A percentile compares a stretch with the other conserved stretches of the same genome.
Evolutionary conservation across 1,140 invertebrate species (phyloP).

Genomic region (Philopotamus ludificatus): DNA sequence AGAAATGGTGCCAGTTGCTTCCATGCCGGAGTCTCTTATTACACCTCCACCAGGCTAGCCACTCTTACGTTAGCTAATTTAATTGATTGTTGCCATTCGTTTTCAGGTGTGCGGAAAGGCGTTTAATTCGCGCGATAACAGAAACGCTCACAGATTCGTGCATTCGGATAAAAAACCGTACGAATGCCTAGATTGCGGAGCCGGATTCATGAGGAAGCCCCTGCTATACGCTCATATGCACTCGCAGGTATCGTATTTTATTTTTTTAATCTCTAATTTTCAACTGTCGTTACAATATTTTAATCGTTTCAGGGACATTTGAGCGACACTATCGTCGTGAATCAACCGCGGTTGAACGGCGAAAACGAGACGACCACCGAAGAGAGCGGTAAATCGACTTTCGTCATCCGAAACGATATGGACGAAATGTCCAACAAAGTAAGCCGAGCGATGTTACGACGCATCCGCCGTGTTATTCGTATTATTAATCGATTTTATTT

Average conservation of each 20-base stretch:
- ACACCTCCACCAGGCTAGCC: too few species aligned
- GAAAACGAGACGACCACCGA: conserved; percentile 53
- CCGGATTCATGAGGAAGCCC: conserved; percentile 82
- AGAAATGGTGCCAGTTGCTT: too few species aligned
- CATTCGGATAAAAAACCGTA: conserved; percentile 86
- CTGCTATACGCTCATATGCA: conserved; percentile 78
- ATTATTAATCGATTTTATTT: neutral
- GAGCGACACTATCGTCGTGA: conserved; percentile 76
- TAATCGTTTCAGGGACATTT: conserved; percentile 59
- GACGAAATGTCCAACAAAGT: conserved; percentile 1
- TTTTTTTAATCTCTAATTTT: neutral
- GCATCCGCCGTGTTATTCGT: too few species aligned
- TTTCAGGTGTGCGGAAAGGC: conserved; percentile 77
- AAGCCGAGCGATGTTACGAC: too few species aligned
- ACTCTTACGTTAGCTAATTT: conserved; percentile 1
- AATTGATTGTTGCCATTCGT: conserved; percentile 1
- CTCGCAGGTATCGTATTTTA: conserved; percentile 36
- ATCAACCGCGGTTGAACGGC: conserved; percentile 68
- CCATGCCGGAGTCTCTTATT: too few species aligned
- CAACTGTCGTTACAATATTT: conserved; percentile 15
- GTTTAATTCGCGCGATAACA: conserved; percentile 80
- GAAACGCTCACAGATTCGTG: conserved; percentile 80
- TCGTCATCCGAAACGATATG: conserved; percentile 5
- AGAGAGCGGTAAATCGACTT: conserved; percentile 13
- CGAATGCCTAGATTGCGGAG: conserved; percentile 76